phyloP scores from a whole-genome alignment of 2,797 vertebrate genomes.

The Notolabrus celidotus region DNA sequence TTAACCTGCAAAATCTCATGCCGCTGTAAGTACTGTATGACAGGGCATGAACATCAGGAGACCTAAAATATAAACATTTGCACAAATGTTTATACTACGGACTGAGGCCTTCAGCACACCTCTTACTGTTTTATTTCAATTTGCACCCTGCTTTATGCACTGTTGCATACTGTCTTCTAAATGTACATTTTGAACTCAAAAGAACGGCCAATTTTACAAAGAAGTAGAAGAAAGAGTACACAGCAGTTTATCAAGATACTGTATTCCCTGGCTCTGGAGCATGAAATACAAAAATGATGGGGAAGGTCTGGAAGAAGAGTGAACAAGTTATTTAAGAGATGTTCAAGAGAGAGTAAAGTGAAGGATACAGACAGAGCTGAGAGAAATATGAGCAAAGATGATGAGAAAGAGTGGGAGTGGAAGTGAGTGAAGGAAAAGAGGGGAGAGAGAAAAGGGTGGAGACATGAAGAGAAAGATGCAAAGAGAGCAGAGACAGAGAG shows the following conservation, averaged over 20 bases:
- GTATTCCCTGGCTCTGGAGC: conserved; percentile 8
- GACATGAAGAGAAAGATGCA: conserved; percentile 42
- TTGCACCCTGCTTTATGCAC: conserved; percentile 2
- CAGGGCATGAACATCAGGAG: not conserved
- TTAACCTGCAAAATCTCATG: conserved; percentile 7
- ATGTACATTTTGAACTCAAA: not conserved
- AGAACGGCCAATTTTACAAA: not conserved
- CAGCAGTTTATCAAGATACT: conserved; percentile 6
- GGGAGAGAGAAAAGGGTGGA: conserved; percentile 2
- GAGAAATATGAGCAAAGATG: conserved; percentile 40
- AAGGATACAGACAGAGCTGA: conserved; percentile 17
- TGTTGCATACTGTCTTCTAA: not conserved
- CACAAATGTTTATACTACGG: not conserved
- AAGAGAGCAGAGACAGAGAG: conserved; percentile 39
- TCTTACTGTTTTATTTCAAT: not conserved
- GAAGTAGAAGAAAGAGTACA: conserved; percentile 2
- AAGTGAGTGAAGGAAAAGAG: conserved; percentile 32
- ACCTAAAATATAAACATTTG: not conserved
- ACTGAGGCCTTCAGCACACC: not conserved
- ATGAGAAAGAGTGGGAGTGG: conserved; percentile 38
- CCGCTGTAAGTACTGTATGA: conserved; percentile 1
- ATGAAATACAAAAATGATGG: conserved; percentile 44
- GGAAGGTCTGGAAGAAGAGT: conserved; percentile 34
- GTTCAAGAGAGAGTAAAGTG: conserved; percentile 33
- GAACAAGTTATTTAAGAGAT: conserved; percentile 11